Evolutionary conservation across 2,888 invertebrate species (phyloP), one percentile per base, ranked within the genome.

Genomic region (Coenonympha glycerion): DNA sequence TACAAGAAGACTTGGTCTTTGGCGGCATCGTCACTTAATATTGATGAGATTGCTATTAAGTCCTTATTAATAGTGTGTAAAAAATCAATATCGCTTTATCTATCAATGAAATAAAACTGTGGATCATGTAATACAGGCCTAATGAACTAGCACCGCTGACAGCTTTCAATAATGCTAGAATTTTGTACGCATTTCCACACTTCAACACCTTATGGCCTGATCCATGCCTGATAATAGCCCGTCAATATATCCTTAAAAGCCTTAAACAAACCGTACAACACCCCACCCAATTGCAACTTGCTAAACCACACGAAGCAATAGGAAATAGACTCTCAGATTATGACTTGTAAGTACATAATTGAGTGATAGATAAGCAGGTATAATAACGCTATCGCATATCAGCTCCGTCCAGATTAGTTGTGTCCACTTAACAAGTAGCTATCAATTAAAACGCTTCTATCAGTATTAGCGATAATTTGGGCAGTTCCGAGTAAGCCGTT

Each of bases 351-450:
- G 30, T 11, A 16, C 6, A 49, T 13, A 49, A 33, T 55, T n/a
- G 26, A 9, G 2, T 21, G 8, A 21, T 6, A 21, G 13, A 34
- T 30, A 13, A 11, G 11, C 11, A 40, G n/a, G n/a, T 28, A 44
- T 5, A 15, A 19, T 5, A 37, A 44, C 55, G 30, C 47, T 55
- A 58, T 52, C 47, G 3, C 52, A 42, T 60, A 59, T 61, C 59
- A 71, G 61, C 58, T 60, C 64, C 64, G 65, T 63, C 49, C 42
- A 78, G 79, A 83, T 81, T 78, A 80, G 69, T 68, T 58, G 65
- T 71, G 73, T 78, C 81, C 82, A 82, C 81, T 82, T 79, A 82
- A 79, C 78, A 77, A 80, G 79, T 79, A 80, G 80, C 80, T 83
- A 85, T 84, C 85, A 84, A 86, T 85, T 85, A 83, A 72, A 63